Evolutionary conservation across 2,113 vertebrate genomes (phyloP).

Genomic region (Pseudorectes ferrugineus): DNA sequence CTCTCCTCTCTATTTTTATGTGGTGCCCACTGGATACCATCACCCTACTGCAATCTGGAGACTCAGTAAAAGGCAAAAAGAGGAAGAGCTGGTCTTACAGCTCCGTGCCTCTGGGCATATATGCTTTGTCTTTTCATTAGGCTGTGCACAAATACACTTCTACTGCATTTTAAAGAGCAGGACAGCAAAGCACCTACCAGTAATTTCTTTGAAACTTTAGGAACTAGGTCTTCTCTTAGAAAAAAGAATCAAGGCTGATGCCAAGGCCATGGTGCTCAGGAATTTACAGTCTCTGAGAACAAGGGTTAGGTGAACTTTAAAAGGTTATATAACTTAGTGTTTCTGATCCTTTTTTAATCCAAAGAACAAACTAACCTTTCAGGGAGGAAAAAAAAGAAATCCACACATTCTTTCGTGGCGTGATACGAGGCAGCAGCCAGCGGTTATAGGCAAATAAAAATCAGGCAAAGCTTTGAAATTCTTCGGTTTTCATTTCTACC

Average conservation of each 20-base stretch:
- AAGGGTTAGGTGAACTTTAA: neutral
- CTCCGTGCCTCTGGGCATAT: neutral
- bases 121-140: neutral
- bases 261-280: neutral
- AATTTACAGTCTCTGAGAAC: neutral
- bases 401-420: neutral
- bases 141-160: neutral
- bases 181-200: neutral
- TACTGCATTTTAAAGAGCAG: neutral
- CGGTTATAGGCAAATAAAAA: conserved; percentile 11
- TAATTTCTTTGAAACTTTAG: neutral
- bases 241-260: neutral
- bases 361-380: conserved; percentile 22
- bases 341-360: neutral
- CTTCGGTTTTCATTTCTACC: conserved; percentile 25
- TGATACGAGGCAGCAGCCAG: neutral
- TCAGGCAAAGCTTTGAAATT: conserved; percentile 49
- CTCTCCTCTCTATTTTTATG: neutral
- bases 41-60: neutral
- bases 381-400: neutral
- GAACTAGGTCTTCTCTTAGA: neutral
- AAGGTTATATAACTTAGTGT: neutral
- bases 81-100: neutral
- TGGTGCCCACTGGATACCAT: neutral
- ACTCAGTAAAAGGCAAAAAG: neutral